Evolutionary conservation across 2,888 invertebrate genomes (phyloP).

Genomic region (Spodoptera exigua): DNA sequence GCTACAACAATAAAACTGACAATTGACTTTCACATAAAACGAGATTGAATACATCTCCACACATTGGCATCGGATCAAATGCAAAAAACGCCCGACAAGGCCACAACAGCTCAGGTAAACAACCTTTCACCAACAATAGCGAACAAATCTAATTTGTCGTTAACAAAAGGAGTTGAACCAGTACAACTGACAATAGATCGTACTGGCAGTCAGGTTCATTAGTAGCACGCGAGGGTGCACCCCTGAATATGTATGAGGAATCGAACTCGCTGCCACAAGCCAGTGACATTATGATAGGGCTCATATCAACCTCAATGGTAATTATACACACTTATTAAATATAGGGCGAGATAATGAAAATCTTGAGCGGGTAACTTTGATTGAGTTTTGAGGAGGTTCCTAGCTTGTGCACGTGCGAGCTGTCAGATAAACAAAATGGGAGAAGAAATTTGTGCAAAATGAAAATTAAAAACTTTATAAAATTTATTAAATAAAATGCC

Average conservation of each 20-base stretch:
- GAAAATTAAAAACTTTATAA: too few relatives aligned
- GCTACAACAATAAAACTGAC: too few relatives aligned
- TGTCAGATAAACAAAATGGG: conserved; percentile 6
- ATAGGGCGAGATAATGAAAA: conserved; percentile 55
- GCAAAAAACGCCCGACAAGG: conserved; percentile 19
- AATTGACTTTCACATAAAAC: too few relatives aligned
- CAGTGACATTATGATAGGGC: conserved; percentile 67
- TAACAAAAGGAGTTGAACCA: conserved; percentile 67
- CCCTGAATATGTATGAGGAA: conserved; percentile 81
- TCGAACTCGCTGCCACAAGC: conserved; percentile 73
- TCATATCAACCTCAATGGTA: conserved; percentile 65
- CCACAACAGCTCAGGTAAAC: conserved; percentile 33
- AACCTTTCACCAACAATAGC: conserved; percentile 58
- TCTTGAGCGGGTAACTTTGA: conserved; percentile 53
- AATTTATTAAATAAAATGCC: too few relatives aligned
- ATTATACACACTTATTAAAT: conserved; percentile 61
- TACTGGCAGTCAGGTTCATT: conserved; percentile 66
- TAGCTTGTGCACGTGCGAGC: conserved; percentile 9
- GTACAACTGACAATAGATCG: conserved; percentile 68
- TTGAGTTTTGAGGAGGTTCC: conserved; percentile 35
- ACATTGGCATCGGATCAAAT: not conserved
- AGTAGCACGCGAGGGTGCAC: conserved; percentile 60
- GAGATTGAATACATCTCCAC: too few relatives aligned
- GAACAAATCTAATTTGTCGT: conserved; percentile 66
- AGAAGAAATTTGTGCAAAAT: too few relatives aligned